Evolutionary conservation across 1,140 invertebrate genomes (phyloP), one percentile per base, ranked within the genome.

Genomic region (Zaprionus gabonicus): DNA sequence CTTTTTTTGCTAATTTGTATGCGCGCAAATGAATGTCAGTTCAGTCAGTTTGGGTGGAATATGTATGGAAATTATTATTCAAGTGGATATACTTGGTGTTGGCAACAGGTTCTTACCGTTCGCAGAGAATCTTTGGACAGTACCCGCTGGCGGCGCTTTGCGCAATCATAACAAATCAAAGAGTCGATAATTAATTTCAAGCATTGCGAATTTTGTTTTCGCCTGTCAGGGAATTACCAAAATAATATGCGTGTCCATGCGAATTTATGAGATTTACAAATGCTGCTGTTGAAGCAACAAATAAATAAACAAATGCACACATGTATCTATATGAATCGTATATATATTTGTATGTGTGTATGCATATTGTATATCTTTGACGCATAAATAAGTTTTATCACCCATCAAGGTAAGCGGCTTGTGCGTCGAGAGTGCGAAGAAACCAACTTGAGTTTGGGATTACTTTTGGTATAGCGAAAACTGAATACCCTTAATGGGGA

Each of bases 351-450:
- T 23, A 2, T 23, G 23, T 1, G 23, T 23, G 23, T 23, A 17
- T 67, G 25, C 57, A 49, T 46, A 46, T 65, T 81, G 53, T 80
- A 58, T 55, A 70, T 74, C 63, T 81, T 73, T 66, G 71, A 81
- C 77, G 85, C 85, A 90, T 90, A 84, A 84, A 80, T 90, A 90
- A 82, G 82, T 90, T 90, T 88, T 88, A 90, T 90, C 85, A 80
- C 76, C 81, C 60, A 81, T 85, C 85, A 88, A 88, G 85, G 85
- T 80, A 90, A 88, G 78, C 85, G 70, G 69, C 83, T 88, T 68
- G 49, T 51, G 49, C 56, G 20, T 17, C 15, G 36, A 41, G 15
- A 4, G 31, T 17, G 17, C 46, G 5, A 46, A 46, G 53, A 49
- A 38, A 12, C 56, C 13, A 20, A 51, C 4, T 1, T 25, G 34